These are phyloP conservation scores for Trissoscelio sp. DNA, from an alignment of 2,888 invertebrate genomes.

Conservation along the genomic window DNA sequence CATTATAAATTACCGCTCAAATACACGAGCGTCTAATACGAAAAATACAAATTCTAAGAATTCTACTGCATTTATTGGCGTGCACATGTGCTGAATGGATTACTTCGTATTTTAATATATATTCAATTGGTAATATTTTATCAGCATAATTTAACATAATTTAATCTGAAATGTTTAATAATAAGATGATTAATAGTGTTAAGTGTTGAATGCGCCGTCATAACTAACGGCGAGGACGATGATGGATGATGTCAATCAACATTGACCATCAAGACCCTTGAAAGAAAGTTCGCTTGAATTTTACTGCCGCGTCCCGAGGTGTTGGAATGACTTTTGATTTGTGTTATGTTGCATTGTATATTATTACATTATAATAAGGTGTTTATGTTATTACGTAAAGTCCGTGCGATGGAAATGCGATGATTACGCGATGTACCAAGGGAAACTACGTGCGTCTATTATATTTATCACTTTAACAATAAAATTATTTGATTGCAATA, in stretches of 20 bases:
- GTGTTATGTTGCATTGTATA: slow-evolving; percentile 49
- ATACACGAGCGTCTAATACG: not conserved
- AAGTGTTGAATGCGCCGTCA: slow-evolving; percentile 61
- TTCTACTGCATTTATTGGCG: slow-evolving; percentile 18
- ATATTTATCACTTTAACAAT: slow-evolving; percentile 19
- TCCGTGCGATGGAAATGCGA: slow-evolving; percentile 21
- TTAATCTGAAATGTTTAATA: slow-evolving; percentile 67
- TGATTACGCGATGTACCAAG: slow-evolving; percentile 19
- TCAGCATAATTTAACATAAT: slow-evolving; percentile 67
- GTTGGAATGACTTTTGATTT: slow-evolving; percentile 59
- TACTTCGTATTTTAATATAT: slow-evolving; percentile 50
- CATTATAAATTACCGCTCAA: slow-evolving; percentile 46
- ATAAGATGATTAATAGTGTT: slow-evolving; percentile 63
- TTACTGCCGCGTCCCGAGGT: slow-evolving; percentile 46
- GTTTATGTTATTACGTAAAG: slow-evolving; percentile 61
- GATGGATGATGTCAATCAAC: slow-evolving; percentile 69
- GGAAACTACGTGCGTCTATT: slow-evolving; percentile 8
- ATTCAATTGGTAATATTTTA: slow-evolving; percentile 66
- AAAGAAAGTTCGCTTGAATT: slow-evolving; percentile 61
- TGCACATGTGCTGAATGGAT: slow-evolving; percentile 44
- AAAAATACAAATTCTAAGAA: slow-evolving; percentile 53
- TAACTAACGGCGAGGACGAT: slow-evolving; percentile 57
- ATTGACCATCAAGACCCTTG: slow-evolving; percentile 64
- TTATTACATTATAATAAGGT: slow-evolving; percentile 65
- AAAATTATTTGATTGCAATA: not conserved